Conservation (phyloP, 2,888 invertebrate species). For the Terebella lapidaria region DNA sequence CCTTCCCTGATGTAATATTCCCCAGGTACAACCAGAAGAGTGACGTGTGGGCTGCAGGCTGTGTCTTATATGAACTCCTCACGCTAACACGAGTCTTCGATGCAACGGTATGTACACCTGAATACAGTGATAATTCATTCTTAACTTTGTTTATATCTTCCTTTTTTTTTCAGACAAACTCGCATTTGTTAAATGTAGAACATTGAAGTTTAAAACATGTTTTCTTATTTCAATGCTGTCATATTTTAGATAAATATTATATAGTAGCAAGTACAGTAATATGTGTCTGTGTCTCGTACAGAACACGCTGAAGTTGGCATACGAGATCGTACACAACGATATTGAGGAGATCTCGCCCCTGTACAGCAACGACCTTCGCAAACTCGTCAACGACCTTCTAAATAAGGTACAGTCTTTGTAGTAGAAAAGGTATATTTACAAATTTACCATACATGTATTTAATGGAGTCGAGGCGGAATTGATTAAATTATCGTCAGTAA, state of each 20-base stretch:
- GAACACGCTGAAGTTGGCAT: slow-evolving; percentile 46
- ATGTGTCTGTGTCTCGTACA: too few species aligned
- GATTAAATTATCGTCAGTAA: too few species aligned
- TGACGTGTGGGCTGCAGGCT: slow-evolving; percentile 52
- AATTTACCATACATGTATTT: neutral
- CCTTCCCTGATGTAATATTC: too few species aligned
- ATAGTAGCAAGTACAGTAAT: too few species aligned
- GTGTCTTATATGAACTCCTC: slow-evolving; percentile 49
- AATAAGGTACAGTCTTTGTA: slow-evolving; percentile 47
- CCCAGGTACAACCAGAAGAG: slow-evolving; percentile 50
- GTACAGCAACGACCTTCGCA: slow-evolving; percentile 36
- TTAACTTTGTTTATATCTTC: too few species aligned
- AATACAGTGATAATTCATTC: too few species aligned
- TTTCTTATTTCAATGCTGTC: too few species aligned
- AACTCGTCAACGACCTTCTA: slow-evolving; percentile 38
- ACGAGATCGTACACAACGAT: slow-evolving; percentile 44
- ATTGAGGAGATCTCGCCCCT: slow-evolving; percentile 32
- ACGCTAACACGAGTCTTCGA: slow-evolving; percentile 47
- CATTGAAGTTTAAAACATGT: slow-evolving; percentile 1
- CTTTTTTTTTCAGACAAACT: too few species aligned
- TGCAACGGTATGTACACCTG: slow-evolving; percentile 45
- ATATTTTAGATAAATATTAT: too few species aligned
- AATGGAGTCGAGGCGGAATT: too few species aligned
- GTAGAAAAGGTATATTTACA: neutral
- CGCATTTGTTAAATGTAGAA: neutral